Percentiles rank a stretch among this genome's conserved stretches.
Evolutionary conservation across 2,888 invertebrate genomes (phyloP).

Genomic region (Hofmannophila pseudospretella): DNA sequence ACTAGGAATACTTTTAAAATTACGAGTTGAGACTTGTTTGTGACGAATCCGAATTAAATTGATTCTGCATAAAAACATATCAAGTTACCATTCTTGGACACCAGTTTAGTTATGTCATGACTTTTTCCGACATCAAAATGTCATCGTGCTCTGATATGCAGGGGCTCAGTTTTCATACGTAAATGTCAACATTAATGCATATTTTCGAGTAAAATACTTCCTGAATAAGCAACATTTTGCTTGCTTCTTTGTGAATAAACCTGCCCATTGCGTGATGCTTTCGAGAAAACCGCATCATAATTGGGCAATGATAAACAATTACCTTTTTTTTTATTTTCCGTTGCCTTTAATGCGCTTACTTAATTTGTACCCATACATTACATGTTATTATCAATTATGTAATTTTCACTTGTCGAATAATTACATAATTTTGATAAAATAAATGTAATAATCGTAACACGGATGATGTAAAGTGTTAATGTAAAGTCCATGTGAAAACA

Average conservation of each 20-base stretch:
- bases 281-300: neutral
- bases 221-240: neutral
- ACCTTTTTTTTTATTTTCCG: neutral
- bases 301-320: neutral
- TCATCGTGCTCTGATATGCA: constrained; percentile 2
- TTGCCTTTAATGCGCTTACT: neutral
- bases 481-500: neutral
- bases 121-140: too few species aligned
- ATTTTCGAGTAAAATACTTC: constrained; percentile 1
- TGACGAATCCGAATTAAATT: too few species aligned
- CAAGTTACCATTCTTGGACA: too few species aligned
- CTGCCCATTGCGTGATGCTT: neutral
- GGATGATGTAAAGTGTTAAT: too few species aligned
- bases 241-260: neutral
- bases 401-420: neutral
- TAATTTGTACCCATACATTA: neutral
- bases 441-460: neutral
- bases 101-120: too few species aligned
- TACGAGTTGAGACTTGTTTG: too few species aligned
- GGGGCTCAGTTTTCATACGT: constrained; percentile 1
- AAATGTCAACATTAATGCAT: constrained; percentile 6
- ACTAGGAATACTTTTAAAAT: too few species aligned
- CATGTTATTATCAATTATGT: neutral
- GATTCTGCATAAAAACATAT: too few species aligned
- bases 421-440: neutral